These are phyloP conservation scores for Podabrus alpinus DNA, from an alignment of 2,888 invertebrate genomes.

Conservation along the genomic window DNA sequence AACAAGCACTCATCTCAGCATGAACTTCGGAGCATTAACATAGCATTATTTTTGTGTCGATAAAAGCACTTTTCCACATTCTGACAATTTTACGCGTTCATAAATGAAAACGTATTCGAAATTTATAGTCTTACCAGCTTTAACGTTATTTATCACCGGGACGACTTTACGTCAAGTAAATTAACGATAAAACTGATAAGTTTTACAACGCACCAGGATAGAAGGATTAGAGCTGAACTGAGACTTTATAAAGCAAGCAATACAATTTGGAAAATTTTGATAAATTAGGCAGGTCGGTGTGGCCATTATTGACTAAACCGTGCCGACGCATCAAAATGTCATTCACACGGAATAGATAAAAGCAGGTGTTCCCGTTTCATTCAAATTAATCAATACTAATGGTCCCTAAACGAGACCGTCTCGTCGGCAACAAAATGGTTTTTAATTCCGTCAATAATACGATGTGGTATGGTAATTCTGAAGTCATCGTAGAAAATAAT, in stretches of 20 bases:
- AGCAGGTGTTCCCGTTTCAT: background rate
- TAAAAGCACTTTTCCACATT: background rate
- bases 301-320: background rate
- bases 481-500: background rate
- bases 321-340: background rate
- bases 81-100: background rate
- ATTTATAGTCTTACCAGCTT: background rate
- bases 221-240: background rate
- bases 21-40: background rate
- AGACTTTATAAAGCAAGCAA: background rate
- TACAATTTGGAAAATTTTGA: background rate
- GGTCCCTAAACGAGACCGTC: background rate
- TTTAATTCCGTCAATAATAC: background rate
- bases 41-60: background rate
- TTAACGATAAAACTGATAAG: background rate
- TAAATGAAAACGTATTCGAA: background rate
- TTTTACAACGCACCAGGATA: background rate
- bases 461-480: background rate
- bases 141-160: background rate
- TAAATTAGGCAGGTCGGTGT: background rate
- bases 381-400: background rate
- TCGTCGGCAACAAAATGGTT: background rate
- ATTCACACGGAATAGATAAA: background rate
- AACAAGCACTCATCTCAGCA: background rate
- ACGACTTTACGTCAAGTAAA: background rate